A percentile compares a stretch with the other conserved stretches of the same genome.
phyloP scores from a whole-genome alignment of 2,797 vertebrate genomes.

The Sebastes matsubarae region DNA sequence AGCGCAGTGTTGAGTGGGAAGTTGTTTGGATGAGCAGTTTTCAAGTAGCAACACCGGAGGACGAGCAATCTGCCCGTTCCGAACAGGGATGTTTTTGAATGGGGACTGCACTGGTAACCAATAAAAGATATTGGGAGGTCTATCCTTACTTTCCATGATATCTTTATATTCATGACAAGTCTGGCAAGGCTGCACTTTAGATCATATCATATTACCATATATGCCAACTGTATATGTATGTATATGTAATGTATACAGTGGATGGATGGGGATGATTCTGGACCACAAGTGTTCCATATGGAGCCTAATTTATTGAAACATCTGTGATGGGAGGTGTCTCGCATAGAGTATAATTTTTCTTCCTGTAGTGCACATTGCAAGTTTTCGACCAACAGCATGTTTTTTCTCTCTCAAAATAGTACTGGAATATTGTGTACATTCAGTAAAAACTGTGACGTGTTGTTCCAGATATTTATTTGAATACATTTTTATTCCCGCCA shows the following conservation, averaged over 20 bases:
- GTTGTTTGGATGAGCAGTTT: not conserved
- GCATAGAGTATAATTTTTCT: not conserved
- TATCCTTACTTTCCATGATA: not conserved
- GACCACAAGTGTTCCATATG: not conserved
- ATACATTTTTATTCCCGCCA: not conserved
- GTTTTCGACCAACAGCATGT: not conserved
- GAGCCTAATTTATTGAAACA: not conserved
- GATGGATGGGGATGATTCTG: not conserved
- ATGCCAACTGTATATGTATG: not conserved
- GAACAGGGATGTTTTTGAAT: not conserved
- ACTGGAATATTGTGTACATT: not conserved
- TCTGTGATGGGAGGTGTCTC: not conserved
- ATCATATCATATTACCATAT: not conserved
- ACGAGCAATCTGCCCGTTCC: not conserved
- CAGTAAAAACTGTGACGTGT: not conserved
- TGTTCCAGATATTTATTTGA: not conserved
- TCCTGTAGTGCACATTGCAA: not conserved
- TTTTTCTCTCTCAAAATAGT: not conserved
- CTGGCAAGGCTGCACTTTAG: not conserved
- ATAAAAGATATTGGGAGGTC: not conserved
- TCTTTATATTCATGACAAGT: slow-evolving; percentile 7
- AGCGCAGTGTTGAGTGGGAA: not conserved
- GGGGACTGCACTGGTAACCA: not conserved
- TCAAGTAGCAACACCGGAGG: not conserved
- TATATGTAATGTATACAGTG: not conserved